These are phyloP conservation scores for Euthynnus affinis DNA, from an alignment of 2,797 vertebrate genomes.

Conservation along the genomic window DNA sequence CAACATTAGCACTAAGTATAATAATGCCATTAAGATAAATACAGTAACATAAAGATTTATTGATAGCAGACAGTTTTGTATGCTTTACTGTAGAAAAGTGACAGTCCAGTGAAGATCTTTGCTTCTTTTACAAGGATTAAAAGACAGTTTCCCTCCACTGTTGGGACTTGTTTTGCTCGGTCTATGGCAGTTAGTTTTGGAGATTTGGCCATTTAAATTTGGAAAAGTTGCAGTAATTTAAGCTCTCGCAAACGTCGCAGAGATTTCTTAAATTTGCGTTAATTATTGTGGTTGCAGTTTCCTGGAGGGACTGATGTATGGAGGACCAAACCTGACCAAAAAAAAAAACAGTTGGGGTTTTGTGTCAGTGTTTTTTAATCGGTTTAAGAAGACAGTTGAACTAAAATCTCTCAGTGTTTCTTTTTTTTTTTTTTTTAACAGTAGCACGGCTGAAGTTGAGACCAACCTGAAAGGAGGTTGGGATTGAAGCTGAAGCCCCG, in stretches of 20 bases:
- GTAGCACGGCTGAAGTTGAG: conserved; percentile 27
- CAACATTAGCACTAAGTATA: not conserved
- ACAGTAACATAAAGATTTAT: too few relatives aligned
- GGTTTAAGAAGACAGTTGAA: conserved; percentile 24
- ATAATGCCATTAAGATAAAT: not conserved
- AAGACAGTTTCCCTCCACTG: too few relatives aligned
- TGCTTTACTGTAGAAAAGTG: too few relatives aligned
- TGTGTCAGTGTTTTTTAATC: conserved; percentile 4
- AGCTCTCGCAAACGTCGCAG: too few relatives aligned
- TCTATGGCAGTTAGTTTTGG: not conserved
- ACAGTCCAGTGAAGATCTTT: too few relatives aligned
- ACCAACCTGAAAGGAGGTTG: not conserved
- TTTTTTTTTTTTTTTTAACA: conserved; percentile 35
- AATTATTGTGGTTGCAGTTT: too few relatives aligned
- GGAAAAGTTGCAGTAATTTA: too few relatives aligned
- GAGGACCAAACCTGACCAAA: not conserved
- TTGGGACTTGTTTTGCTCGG: too few relatives aligned
- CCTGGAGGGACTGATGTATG: not conserved
- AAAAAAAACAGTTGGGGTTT: not conserved
- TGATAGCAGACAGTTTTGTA: too few relatives aligned
- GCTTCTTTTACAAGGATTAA: too few relatives aligned
- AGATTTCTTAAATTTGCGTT: too few relatives aligned
- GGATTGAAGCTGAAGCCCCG: conserved; percentile 13
- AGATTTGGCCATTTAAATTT: too few relatives aligned
- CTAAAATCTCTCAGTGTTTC: conserved; percentile 48